phyloP scores from a whole-genome alignment of 2,888 invertebrate genomes.

The Conomelus anceps region DNA sequence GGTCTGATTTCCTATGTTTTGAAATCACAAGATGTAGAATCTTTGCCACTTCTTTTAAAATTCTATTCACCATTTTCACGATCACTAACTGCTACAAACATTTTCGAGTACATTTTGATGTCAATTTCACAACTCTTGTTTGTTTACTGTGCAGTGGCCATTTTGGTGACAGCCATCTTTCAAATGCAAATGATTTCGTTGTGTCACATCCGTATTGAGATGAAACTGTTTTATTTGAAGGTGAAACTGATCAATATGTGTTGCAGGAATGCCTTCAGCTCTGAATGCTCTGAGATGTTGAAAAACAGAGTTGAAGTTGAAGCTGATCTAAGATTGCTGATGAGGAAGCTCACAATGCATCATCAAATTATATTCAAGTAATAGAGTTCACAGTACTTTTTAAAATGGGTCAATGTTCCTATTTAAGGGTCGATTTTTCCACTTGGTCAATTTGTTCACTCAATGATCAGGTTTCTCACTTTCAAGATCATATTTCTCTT shows the following conservation, averaged over 20 bases:
- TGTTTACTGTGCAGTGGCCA: neutral
- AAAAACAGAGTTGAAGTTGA: neutral
- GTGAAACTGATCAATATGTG: neutral
- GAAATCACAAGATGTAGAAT: neutral
- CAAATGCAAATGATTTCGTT: neutral
- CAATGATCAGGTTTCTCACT: too few species aligned
- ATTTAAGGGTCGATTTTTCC: too few species aligned
- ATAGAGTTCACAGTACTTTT: neutral
- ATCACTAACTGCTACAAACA: neutral
- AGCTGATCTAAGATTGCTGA: neutral
- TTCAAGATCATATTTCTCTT: too few species aligned
- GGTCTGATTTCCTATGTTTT: neutral
- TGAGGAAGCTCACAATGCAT: neutral
- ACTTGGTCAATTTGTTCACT: too few species aligned
- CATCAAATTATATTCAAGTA: neutral
- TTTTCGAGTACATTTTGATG: neutral
- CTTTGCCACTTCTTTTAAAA: neutral
- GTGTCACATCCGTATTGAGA: neutral
- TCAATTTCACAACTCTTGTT: neutral
- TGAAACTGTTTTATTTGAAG: neutral
- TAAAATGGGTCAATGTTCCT: too few species aligned
- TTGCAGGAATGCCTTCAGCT: neutral
- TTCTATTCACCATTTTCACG: neutral
- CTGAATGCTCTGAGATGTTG: too few species aligned
- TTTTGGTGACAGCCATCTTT: neutral